Percentiles rank a stretch among this genome's conserved stretches.
These are phyloP conservation scores for Apomyelois bistriatella DNA, from an alignment of 2,888 invertebrate species.

Conservation along the genomic window DNA sequence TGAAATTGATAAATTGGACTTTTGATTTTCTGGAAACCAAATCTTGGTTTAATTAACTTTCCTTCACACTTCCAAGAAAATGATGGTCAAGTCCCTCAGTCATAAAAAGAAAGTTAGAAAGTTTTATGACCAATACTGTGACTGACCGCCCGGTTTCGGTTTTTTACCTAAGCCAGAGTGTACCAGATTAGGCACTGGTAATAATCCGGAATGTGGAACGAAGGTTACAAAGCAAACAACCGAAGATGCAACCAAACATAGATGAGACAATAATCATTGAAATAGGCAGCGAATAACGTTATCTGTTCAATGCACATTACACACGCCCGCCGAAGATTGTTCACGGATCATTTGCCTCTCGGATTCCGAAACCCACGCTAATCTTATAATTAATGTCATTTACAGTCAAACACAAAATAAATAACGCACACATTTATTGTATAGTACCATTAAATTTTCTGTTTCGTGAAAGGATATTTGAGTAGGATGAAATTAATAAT, in stretches of 20 bases:
- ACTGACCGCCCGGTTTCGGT: no score
- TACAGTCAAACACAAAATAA: background rate
- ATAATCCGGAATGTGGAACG: no score
- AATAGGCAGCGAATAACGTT: background rate
- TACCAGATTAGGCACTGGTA: no score
- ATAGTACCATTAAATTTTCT: no score
- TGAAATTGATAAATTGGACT: conserved; percentile 5
- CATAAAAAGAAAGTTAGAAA: no score
- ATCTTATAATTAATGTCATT: conserved; percentile 5
- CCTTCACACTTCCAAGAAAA: no score
- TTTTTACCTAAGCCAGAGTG: no score
- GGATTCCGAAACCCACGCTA: background rate
- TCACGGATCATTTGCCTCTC: conserved; percentile 4
- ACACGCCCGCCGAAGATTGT: background rate
- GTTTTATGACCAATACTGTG: no score
- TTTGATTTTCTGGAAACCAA: background rate
- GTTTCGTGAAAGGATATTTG: no score
- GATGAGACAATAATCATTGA: background rate
- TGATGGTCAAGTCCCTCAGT: no score
- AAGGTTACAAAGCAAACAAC: no score
- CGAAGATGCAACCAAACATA: background rate
- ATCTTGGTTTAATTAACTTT: background rate
- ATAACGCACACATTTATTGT: background rate
- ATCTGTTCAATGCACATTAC: background rate
- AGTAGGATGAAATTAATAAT: no score